These are phyloP conservation scores for Rhagium mordax DNA, from an alignment of 2,888 invertebrate species.

Conservation along the genomic window DNA sequence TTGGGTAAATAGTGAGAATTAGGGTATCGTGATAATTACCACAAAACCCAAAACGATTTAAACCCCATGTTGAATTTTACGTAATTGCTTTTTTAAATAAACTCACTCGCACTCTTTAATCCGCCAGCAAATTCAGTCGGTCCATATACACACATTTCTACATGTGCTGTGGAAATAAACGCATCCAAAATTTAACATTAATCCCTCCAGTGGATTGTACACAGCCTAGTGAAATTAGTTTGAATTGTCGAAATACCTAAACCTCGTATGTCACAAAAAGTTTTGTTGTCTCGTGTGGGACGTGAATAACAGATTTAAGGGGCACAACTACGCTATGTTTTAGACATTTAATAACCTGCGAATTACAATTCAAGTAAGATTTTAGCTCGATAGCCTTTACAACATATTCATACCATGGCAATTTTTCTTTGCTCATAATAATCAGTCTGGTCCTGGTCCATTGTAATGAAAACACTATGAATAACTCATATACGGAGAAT, in stretches of 20 bases:
- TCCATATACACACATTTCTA: not conserved
- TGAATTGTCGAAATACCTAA: constrained; percentile 1
- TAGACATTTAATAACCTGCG: too few relatives aligned
- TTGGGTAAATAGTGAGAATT: too few relatives aligned
- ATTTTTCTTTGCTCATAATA: too few relatives aligned
- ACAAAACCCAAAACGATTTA: not conserved
- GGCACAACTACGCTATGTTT: not conserved
- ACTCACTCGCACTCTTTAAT: not conserved
- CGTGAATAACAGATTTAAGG: not conserved
- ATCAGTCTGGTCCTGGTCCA: too few relatives aligned
- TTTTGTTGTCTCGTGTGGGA: not conserved
- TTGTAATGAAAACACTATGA: too few relatives aligned
- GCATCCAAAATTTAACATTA: constrained; percentile 3
- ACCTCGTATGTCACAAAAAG: constrained; percentile 1
- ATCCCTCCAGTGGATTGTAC: not conserved
- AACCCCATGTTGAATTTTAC: not conserved
- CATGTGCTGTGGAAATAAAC: not conserved
- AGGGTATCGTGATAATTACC: not conserved
- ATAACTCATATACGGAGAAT: too few relatives aligned
- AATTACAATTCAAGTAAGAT: too few relatives aligned
- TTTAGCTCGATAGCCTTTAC: too few relatives aligned
- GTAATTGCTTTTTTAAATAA: not conserved
- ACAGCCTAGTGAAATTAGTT: not conserved
- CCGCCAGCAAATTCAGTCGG: not conserved
- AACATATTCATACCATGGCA: too few relatives aligned